A percentile compares a stretch with the other conserved stretches of the same genome.
Evolutionary conservation across 2,797 vertebrate genomes (phyloP).

Genomic region (Oryzias sinensis): DNA sequence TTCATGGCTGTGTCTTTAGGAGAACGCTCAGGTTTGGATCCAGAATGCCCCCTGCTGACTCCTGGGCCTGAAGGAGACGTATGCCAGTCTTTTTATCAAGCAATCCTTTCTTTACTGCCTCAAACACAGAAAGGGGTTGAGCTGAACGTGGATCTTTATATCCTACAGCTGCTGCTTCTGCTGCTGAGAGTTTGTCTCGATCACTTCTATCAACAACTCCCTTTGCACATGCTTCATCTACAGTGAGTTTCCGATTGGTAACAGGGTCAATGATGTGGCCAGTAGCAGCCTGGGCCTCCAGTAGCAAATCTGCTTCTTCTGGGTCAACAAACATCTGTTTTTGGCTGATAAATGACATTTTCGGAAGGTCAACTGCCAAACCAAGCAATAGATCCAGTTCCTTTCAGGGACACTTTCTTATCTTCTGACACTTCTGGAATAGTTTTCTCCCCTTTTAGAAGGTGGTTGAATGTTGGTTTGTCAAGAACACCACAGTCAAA

Average conservation of each 20-base stretch:
- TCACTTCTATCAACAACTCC: slow-evolving; percentile 41
- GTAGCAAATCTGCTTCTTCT: slow-evolving; percentile 74
- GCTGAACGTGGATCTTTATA: slow-evolving; percentile 76
- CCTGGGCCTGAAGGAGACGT: slow-evolving; percentile 84
- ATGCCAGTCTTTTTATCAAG: slow-evolving; percentile 44
- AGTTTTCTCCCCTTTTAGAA: slow-evolving; percentile 69
- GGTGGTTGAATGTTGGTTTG: slow-evolving; percentile 42
- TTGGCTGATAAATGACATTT: slow-evolving; percentile 84
- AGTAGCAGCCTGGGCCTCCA: slow-evolving; percentile 1
- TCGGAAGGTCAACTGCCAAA: slow-evolving; percentile 70
- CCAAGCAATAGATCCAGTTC: slow-evolving; percentile 79
- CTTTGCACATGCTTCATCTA: slow-evolving; percentile 50
- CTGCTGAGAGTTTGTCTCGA: slow-evolving; percentile 72
- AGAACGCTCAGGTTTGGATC: slow-evolving; percentile 88
- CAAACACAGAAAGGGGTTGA: slow-evolving; percentile 67
- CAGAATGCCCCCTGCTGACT: slow-evolving; percentile 83
- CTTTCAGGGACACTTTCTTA: slow-evolving; percentile 77
- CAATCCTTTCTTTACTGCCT: slow-evolving; percentile 63
- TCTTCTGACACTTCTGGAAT: slow-evolving; percentile 81
- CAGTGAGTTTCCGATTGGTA: too few relatives aligned
- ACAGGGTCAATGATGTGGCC: too few relatives aligned
- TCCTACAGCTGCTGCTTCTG: slow-evolving; percentile 84
- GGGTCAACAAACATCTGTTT: slow-evolving; percentile 75
- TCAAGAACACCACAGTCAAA: slow-evolving; percentile 76
- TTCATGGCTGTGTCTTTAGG: slow-evolving; percentile 85